Conservation (phyloP, 2,797 vertebrate genomes). For the Pygocentrus nattereri region DNA sequence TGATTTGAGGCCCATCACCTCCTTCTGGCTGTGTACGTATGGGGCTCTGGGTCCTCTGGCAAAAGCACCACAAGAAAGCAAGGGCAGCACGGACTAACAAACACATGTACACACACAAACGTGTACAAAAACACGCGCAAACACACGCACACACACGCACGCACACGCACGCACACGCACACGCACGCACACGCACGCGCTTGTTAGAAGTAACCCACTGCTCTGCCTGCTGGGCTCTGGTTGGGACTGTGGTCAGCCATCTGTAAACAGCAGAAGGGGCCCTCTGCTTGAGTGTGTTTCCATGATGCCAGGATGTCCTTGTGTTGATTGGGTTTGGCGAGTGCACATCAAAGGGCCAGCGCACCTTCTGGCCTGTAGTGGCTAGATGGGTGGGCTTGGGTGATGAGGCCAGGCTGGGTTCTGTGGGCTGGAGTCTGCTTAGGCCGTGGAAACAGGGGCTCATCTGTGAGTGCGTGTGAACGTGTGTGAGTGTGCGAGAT, state of each 20-base stretch:
- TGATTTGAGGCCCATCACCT: constrained; percentile 34
- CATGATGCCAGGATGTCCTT: constrained; percentile 39
- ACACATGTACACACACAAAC: constrained; percentile 10
- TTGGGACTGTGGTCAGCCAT: constrained; percentile 43
- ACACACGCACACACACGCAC: constrained; percentile 13
- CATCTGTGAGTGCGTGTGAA: constrained; percentile 3
- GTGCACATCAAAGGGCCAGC: constrained; percentile 49
- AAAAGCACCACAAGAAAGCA: constrained; percentile 58
- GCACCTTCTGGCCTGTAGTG: constrained; percentile 54
- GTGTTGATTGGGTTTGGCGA: constrained; percentile 52
- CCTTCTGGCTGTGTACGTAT: constrained; percentile 36
- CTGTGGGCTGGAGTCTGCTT: constrained; percentile 52
- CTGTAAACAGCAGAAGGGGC: constrained; percentile 46
- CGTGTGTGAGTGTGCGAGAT: constrained; percentile 31
- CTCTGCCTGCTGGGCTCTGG: constrained; percentile 28
- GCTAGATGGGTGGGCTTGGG: constrained; percentile 47
- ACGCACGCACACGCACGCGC: constrained; percentile 20
- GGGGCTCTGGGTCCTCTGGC: constrained; percentile 49
- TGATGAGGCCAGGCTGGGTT: constrained; percentile 41
- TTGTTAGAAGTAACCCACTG: not conserved
- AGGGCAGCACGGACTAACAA: constrained; percentile 41
- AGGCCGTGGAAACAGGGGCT: constrained; percentile 42
- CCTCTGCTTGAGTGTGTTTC: constrained; percentile 50
- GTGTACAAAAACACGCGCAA: not conserved
- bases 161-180: constrained; percentile 19